These are phyloP conservation scores for Harpagoxenus sublaevis DNA, from an alignment of 2,888 invertebrate genomes.

Conservation along the genomic window DNA sequence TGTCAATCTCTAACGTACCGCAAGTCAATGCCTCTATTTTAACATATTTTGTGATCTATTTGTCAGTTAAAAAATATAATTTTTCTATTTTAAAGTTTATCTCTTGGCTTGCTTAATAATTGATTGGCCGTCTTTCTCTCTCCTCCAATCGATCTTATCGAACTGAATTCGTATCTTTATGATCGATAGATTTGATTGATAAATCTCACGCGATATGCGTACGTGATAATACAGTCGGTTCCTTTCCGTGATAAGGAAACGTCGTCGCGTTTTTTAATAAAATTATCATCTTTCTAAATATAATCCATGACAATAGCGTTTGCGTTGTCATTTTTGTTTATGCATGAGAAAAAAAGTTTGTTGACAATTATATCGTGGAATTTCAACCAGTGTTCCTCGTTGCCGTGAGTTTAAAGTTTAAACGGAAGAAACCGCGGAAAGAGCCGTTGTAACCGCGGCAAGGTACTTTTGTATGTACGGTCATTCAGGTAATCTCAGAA, in stretches of 20 bases:
- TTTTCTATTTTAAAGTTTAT: too few relatives aligned
- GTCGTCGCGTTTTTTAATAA: neutral
- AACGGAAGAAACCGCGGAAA: neutral
- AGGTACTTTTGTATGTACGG: neutral
- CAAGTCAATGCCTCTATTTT: neutral
- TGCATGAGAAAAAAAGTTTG: neutral
- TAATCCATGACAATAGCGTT: neutral
- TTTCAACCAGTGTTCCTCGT: neutral
- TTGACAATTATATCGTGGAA: neutral
- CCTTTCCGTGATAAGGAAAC: neutral
- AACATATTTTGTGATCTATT: neutral
- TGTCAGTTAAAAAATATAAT: neutral
- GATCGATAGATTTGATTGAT: neutral
- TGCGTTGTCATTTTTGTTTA: neutral
- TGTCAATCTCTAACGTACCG: neutral
- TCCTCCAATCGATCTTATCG: neutral
- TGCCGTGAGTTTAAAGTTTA: neutral
- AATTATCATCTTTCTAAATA: too few relatives aligned
- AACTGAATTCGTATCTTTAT: conserved; percentile 7
- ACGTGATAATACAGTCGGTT: neutral
- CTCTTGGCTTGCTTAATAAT: neutral
- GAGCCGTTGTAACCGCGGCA: too few relatives aligned
- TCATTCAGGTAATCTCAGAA: neutral
- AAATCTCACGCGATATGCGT: neutral
- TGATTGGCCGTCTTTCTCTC: neutral